Conservation (phyloP, 2,888 invertebrate species). For the Ornithoptera priamus region DNA sequence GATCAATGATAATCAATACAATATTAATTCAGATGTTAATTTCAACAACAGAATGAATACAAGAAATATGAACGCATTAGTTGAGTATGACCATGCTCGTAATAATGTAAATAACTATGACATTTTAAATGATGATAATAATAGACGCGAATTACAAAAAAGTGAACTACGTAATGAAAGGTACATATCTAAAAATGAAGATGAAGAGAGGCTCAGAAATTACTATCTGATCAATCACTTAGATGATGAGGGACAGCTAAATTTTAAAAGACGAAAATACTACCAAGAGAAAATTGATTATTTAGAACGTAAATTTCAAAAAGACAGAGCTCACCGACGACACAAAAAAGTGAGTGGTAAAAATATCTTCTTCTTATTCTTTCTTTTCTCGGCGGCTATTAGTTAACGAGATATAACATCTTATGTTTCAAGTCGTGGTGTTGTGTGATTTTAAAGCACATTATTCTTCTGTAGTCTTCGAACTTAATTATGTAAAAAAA, state of each 20-base stretch:
- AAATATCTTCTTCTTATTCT: neutral
- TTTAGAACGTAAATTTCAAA: slow-evolving; percentile 48
- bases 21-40: slow-evolving; percentile 7
- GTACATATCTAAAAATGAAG: slow-evolving; percentile 18
- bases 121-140: slow-evolving; percentile 7
- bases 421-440: neutral
- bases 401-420: neutral
- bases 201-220: slow-evolving; percentile 27
- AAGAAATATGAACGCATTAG: slow-evolving; percentile 19
- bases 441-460: no score
- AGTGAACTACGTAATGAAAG: slow-evolving; percentile 15
- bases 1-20: slow-evolving; percentile 21
- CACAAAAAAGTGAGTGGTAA: slow-evolving; percentile 36
- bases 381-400: neutral
- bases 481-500: no score
- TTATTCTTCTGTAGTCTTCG: no score
- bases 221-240: slow-evolving; percentile 27
- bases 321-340: slow-evolving; percentile 31
- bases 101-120: slow-evolving; percentile 4
- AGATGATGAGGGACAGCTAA: slow-evolving; percentile 41
- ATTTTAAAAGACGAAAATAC: slow-evolving; percentile 52
- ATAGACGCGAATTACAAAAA: slow-evolving; percentile 11
- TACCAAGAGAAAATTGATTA: slow-evolving; percentile 60
- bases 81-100: slow-evolving; percentile 10
- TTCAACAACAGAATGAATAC: slow-evolving; percentile 12